Percentiles rank a stretch among this genome's conserved stretches.
phyloP scores from a whole-genome alignment of 2,888 invertebrate species.

The Abscondita cerata region DNA sequence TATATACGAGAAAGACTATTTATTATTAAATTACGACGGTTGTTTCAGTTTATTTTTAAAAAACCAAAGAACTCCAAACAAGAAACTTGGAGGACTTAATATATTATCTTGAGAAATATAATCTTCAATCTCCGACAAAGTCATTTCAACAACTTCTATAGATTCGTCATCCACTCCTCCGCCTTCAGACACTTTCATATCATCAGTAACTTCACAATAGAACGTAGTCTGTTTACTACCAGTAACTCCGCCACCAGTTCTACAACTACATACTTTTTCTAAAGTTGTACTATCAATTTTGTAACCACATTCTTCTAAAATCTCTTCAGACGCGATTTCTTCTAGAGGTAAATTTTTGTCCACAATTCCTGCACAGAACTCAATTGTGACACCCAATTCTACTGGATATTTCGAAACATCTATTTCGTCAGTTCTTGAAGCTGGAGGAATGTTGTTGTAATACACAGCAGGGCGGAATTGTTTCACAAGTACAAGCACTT shows the following conservation, averaged over 20 bases:
- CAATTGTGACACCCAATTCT: slow-evolving; percentile 79
- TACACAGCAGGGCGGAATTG: slow-evolving; percentile 94
- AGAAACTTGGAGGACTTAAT: slow-evolving; percentile 76
- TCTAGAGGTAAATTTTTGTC: slow-evolving; percentile 78
- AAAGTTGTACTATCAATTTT: slow-evolving; percentile 73
- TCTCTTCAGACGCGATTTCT: slow-evolving; percentile 87
- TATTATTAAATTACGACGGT: too few relatives aligned
- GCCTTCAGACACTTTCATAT: slow-evolving; percentile 74
- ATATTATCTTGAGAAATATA: slow-evolving; percentile 67
- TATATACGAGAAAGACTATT: too few relatives aligned
- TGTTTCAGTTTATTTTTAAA: slow-evolving; percentile 61
- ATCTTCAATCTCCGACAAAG: slow-evolving; percentile 71
- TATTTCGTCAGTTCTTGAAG: slow-evolving; percentile 62
- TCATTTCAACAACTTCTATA: slow-evolving; percentile 89
- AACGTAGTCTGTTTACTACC: slow-evolving; percentile 82
- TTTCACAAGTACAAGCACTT: slow-evolving; percentile 83
- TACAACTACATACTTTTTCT: slow-evolving; percentile 71
- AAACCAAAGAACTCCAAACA: slow-evolving; percentile 83
- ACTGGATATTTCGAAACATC: slow-evolving; percentile 73
- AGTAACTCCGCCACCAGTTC: slow-evolving; percentile 80
- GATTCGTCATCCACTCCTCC: slow-evolving; percentile 87
- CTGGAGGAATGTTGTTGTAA: slow-evolving; percentile 69
- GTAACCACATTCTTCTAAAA: slow-evolving; percentile 95
- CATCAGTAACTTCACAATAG: slow-evolving; percentile 89
- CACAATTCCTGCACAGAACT: slow-evolving; percentile 94